A percentile compares a stretch with the other conserved stretches of the same genome.
Conservation (phyloP, 1,140 invertebrate genomes). For the Temnothorax longispinosus region DNA sequence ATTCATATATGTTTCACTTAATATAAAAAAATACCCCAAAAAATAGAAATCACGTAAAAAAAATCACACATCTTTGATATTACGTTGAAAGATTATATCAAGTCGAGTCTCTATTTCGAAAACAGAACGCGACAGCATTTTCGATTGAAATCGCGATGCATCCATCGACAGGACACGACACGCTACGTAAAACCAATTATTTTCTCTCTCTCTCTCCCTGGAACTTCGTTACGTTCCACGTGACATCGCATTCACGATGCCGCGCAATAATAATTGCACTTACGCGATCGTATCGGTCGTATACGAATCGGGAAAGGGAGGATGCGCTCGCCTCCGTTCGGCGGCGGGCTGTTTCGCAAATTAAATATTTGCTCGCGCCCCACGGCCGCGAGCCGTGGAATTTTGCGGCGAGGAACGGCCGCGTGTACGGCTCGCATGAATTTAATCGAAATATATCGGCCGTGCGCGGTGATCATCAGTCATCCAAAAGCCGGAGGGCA, state of each 20-base stretch:
- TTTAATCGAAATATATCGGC: constrained; percentile 59
- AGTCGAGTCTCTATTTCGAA: constrained; percentile 6
- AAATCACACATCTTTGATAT: not conserved
- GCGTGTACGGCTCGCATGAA: constrained; percentile 36
- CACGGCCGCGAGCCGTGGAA: constrained; percentile 9
- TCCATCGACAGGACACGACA: constrained; percentile 15
- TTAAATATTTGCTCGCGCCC: constrained; percentile 51
- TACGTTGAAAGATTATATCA: not conserved
- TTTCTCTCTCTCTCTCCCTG: not conserved
- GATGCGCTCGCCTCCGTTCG: not conserved
- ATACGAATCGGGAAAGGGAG: not conserved
- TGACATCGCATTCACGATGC: constrained; percentile 11
- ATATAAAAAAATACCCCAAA: not conserved
- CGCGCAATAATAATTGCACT: constrained; percentile 49
- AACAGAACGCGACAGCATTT: not conserved
- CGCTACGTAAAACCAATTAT: constrained; percentile 49
- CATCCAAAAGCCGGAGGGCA: constrained; percentile 39
- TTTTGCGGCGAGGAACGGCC: constrained; percentile 21
- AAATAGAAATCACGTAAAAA: not conserved
- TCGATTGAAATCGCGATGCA: constrained; percentile 24
- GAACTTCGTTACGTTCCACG: constrained; percentile 19
- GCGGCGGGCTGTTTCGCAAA: constrained; percentile 12
- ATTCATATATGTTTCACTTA: not conserved
- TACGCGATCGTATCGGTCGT: constrained; percentile 22
- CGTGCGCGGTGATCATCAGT: constrained; percentile 56